Evolutionary conservation across 2,113 vertebrate genomes (phyloP).

Genomic region (Thunnus thynnus): DNA sequence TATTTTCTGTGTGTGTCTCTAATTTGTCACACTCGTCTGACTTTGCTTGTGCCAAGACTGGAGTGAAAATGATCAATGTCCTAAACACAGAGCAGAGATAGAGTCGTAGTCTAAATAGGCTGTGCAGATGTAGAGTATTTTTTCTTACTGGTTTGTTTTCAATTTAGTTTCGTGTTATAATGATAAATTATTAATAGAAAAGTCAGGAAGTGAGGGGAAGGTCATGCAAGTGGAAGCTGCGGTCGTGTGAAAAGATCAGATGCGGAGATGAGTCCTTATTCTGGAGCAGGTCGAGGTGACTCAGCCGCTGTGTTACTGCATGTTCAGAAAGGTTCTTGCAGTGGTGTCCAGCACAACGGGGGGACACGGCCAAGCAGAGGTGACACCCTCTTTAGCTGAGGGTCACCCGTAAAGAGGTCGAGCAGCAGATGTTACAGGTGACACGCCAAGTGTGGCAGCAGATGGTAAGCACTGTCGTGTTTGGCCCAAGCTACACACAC

Average conservation of each 20-base stretch:
- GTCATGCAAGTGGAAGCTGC: background rate
- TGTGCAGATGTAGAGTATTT: background rate
- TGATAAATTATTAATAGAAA: background rate
- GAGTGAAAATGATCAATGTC: constrained; percentile 42
- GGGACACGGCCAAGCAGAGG: constrained; percentile 47
- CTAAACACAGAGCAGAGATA: constrained; percentile 6
- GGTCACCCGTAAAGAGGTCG: constrained; percentile 59
- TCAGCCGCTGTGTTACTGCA: constrained; percentile 1
- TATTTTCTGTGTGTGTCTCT: constrained; percentile 32
- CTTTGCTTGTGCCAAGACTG: constrained; percentile 28
- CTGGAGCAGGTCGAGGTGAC: constrained; percentile 33
- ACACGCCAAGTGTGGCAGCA: constrained; percentile 58
- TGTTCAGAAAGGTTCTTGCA: constrained; percentile 20
- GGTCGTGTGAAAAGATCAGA: background rate
- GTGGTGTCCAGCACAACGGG: constrained; percentile 11
- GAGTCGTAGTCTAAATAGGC: background rate
- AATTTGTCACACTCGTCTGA: constrained; percentile 49
- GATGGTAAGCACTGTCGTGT: constrained; percentile 57
- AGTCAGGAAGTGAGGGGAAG: constrained; percentile 25
- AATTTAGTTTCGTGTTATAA: background rate
- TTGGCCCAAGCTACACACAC: constrained; percentile 28
- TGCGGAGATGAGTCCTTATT: constrained; percentile 8
- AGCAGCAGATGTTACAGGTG: constrained; percentile 71
- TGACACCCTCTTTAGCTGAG: constrained; percentile 60
- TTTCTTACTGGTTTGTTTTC: background rate